A percentile compares a stretch with the other conserved stretches of the same genome.
Evolutionary conservation across 2,113 vertebrate species (phyloP).

Genomic region (Murina feae): DNA sequence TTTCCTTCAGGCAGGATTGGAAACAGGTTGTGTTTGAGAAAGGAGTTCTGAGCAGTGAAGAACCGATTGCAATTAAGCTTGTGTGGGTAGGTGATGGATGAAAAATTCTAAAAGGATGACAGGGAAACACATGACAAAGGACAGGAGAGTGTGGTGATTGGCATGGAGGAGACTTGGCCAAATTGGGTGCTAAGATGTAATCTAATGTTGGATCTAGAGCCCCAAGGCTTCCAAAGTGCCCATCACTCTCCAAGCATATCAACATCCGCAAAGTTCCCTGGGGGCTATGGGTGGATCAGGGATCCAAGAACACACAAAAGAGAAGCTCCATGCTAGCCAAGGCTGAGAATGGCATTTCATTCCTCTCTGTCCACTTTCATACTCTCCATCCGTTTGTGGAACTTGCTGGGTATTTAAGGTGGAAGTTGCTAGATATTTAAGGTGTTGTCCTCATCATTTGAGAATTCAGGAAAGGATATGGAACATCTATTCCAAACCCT

Average conservation of each 20-base stretch:
- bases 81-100: background rate
- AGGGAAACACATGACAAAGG: background rate
- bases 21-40: background rate
- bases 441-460: background rate
- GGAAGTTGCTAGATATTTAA: background rate
- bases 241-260: background rate
- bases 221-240: background rate
- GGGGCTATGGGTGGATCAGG: fast-evolving
- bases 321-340: background rate
- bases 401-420: background rate
- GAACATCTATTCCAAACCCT: too few relatives aligned
- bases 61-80: background rate
- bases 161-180: background rate
- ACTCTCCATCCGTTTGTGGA: background rate
- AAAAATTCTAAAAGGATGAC: background rate
- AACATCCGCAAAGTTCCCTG: background rate
- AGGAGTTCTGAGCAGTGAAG: background rate
- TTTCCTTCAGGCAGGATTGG: background rate
- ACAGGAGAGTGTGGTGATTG: background rate
- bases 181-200: background rate
- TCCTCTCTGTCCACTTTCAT: background rate
- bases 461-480: background rate
- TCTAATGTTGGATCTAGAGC: background rate
- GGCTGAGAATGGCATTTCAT: background rate
- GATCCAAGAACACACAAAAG: background rate